A percentile compares a stretch with the other conserved stretches of the same genome.
These are phyloP conservation scores for Ctena decussata DNA, from an alignment of 2,888 invertebrate genomes.

Conservation along the genomic window DNA sequence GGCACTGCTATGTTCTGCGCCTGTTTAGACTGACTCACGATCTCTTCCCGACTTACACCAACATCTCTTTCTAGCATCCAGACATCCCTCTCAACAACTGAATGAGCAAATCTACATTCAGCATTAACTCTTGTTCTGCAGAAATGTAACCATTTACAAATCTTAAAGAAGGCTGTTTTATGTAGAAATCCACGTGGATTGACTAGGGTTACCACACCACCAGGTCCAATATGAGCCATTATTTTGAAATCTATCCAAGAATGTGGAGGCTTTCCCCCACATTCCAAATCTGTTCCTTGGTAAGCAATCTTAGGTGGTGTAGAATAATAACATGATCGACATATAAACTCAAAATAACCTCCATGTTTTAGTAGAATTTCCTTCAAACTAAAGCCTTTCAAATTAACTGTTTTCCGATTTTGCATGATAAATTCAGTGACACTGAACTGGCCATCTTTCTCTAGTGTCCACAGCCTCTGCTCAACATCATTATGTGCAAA, in stretches of 20 bases:
- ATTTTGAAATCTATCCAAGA: slow-evolving; percentile 75
- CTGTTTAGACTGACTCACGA: slow-evolving; percentile 67
- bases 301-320: slow-evolving; percentile 70
- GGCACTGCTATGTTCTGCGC: background rate
- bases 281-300: slow-evolving; percentile 40
- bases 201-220: slow-evolving; percentile 72
- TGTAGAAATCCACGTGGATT: slow-evolving; percentile 76
- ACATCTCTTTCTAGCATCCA: slow-evolving; percentile 84
- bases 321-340: slow-evolving; percentile 79
- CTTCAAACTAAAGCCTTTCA: slow-evolving; percentile 67
- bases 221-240: slow-evolving; percentile 76
- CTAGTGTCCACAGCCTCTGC: slow-evolving; percentile 80
- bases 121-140: slow-evolving; percentile 71
- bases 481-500: slow-evolving; percentile 83
- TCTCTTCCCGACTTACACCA: slow-evolving; percentile 72
- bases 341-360: slow-evolving; percentile 81
- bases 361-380: slow-evolving; percentile 76
- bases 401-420: slow-evolving; percentile 60
- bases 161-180: slow-evolving; percentile 82
- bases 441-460: slow-evolving; percentile 81
- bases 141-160: slow-evolving; percentile 80
- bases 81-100: slow-evolving; percentile 82
- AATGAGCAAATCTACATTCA: slow-evolving; percentile 81
- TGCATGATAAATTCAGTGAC: slow-evolving; percentile 82
- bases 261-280: slow-evolving; percentile 71